Base-by-base conservation (phyloP, 2,888 invertebrate genomes). In the Limenitis camilla region DNA sequence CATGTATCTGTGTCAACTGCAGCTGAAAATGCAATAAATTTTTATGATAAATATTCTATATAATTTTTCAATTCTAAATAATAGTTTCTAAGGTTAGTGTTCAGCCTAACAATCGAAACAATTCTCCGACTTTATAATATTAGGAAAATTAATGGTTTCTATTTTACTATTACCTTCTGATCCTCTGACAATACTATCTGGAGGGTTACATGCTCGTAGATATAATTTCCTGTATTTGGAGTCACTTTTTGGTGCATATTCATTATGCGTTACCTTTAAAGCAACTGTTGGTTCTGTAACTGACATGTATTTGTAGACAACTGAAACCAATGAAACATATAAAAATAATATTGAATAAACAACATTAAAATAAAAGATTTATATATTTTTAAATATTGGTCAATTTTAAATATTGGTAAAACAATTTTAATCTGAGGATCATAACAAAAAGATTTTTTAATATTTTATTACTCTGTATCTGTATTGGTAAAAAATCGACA, bases 251-350 rank as follows among this genome's bases (percentile, higher is more conserved):
- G 90, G 82, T 69, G 82, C 87, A 74, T 76, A 86, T 76, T 67
- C 88, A 73, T 67, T 84, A 70, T 67, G 84, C 64, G 72, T 75
- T 65, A 78, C 77, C 78, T 76, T 86, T 1, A 79, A 64, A 49
- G 76, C 72, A 32, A 72, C 69, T 47, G 81, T 79, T 56, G 88
- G 83, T 52, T 90, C 85, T 62, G 90, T 88, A 35, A 84, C 84
- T n/a, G 91, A 90, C 75, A 93, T 91, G 66, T 93, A 95, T 72
- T 93, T 94, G 75, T 94, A 95, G 89, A 94, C 92, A 49, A 93
- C 93, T 92, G 71, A 40, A 82, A 76, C 52, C 40, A 57, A 44
- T 40, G 47, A 30, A 39, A 9, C 43, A n/a, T 31, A 31, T 42
- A 10, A n/a, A 9, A 55, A 48, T 38, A 39, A 11, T 11, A 29